A percentile compares a stretch with the other conserved stretches of the same genome.
Evolutionary conservation across 2,797 vertebrate species (phyloP).

Genomic region (Anabas testudineus): DNA sequence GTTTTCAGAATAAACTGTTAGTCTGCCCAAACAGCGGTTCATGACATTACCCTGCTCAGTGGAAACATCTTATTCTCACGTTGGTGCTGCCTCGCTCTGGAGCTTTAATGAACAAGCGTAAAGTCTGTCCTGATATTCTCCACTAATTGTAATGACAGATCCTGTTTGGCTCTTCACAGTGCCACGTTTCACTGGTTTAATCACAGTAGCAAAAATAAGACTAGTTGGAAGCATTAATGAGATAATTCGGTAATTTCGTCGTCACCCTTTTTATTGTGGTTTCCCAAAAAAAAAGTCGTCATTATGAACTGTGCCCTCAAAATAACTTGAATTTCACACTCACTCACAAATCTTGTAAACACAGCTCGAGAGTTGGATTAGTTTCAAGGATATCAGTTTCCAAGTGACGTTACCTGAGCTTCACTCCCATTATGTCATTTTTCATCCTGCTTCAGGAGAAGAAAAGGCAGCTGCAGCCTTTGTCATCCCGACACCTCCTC

Average conservation of each 20-base stretch:
- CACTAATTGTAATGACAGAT: background rate
- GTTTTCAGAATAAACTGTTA: conserved; percentile 73
- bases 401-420: conserved; percentile 76
- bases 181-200: background rate
- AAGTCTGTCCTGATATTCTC: background rate
- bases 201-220: background rate
- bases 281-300: background rate
- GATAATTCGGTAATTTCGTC: background rate
- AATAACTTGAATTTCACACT: conserved; percentile 36
- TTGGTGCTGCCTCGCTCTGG: conserved; percentile 13
- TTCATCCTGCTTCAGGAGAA: conserved; percentile 68
- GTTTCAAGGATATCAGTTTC: conserved; percentile 79
- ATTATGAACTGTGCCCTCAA: background rate
- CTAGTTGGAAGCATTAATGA: background rate
- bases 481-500: conserved; percentile 64
- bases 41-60: conserved; percentile 64
- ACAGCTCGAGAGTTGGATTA: conserved; percentile 52
- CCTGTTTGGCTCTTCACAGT: background rate
- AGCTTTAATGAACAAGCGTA: background rate
- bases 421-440: conserved; percentile 76
- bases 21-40: conserved; percentile 48
- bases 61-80: conserved; percentile 58
- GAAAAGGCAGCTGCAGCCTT: conserved; percentile 79
- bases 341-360: conserved; percentile 51
- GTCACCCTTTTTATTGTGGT: background rate